Evolutionary conservation across 1,140 invertebrate genomes (phyloP), one percentile per base, ranked within the genome.

Genomic region (Drepana arcuata): DNA sequence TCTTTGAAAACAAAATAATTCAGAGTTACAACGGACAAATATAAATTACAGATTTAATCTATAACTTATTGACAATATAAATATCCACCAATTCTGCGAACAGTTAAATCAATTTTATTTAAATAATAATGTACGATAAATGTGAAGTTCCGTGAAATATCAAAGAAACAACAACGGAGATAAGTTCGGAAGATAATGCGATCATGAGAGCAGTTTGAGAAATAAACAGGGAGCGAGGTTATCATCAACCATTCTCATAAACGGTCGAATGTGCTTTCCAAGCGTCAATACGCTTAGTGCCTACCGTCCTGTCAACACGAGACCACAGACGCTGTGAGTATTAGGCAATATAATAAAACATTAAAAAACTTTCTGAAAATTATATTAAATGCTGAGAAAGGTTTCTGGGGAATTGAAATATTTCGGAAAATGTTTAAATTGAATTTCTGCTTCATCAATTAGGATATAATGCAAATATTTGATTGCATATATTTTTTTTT

Each of bases 221-320:
- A 40, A 53, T 59, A 62, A 60, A 65, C 52, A 69, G 28, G 41
- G 23, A 37, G 33, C 33, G 51, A 47, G 69, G 69, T 73, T 73
- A 73, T 73, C 69, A 47, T 1, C 23, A 48, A 37, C 31, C 47
- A 42, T 50, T 44, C 30, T 35, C 67, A 67, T 67, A 72, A 55
- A 60, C 53, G 16, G 29, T 43, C 12, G 16, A 34, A 30, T 24
- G 25, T 31, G 40, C 38, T 47, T 52, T 47, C 31, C 15, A 18
- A 16, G 25, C 41, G 14, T 12, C 51, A 58, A 44, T 62, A 34
- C 10, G 34, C 12, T 10, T 16, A 14, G 9, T 25, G 29, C 11
- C 42, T 31, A 16, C 35, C 24, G 29, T 31, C 30, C 35, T 28
- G 31, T 28, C 12, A 10, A 14, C 25, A 45, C 35, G 26, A 30